Evolutionary conservation across 2,797 vertebrate genomes (phyloP).

Genomic region (Botia almorhae): DNA sequence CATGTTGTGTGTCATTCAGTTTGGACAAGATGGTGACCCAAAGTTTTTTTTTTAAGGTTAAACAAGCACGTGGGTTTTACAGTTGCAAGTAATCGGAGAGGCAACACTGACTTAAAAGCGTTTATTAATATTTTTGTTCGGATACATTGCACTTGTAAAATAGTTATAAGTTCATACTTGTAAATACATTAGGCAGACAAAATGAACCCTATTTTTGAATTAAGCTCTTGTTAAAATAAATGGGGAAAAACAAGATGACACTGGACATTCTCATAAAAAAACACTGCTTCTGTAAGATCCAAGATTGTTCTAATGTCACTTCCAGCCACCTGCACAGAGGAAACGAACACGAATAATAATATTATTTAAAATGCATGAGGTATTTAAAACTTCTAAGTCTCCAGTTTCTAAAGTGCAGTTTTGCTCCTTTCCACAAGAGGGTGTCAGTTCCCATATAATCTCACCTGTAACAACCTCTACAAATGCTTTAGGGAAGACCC

Average conservation of each 20-base stretch:
- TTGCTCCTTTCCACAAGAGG: neutral
- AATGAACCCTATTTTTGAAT: neutral
- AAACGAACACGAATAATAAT: neutral
- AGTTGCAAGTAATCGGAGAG: neutral
- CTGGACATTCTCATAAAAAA: neutral
- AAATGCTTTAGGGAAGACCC: slow-evolving; percentile 87
- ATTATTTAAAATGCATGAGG: too few relatives aligned
- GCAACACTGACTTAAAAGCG: neutral
- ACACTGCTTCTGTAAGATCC: neutral
- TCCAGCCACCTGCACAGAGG: slow-evolving; percentile 16
- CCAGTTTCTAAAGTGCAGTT: neutral
- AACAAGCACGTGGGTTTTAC: neutral
- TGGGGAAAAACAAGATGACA: neutral
- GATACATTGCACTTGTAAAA: neutral
- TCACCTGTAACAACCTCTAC: slow-evolving; percentile 82
- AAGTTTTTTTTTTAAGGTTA: neutral
- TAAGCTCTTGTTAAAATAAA: neutral
- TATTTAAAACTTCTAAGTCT: too few relatives aligned
- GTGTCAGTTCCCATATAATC: neutral
- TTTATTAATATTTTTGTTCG: too few relatives aligned
- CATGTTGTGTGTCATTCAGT: neutral
- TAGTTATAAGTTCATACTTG: neutral
- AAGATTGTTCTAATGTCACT: neutral
- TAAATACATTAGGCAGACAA: slow-evolving; percentile 13
- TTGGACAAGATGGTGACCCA: neutral